These are phyloP conservation scores for Cremastobaeus sp. DNA, from an alignment of 2,888 invertebrate species.

Conservation along the genomic window DNA sequence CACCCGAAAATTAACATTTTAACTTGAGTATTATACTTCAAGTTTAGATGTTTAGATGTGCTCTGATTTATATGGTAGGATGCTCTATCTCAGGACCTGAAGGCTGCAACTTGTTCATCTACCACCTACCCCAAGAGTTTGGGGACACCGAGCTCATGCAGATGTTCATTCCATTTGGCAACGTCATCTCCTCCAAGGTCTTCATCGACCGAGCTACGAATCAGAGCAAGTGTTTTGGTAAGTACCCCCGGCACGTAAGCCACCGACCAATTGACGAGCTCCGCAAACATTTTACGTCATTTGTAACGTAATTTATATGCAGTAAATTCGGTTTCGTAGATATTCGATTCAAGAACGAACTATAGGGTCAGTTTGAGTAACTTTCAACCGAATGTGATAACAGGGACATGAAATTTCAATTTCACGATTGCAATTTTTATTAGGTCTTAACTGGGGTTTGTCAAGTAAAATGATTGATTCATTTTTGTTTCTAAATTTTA, in stretches of 20 bases:
- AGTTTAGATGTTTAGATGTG: constrained; percentile 79
- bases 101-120: constrained; percentile 99
- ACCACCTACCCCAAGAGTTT: constrained; percentile 99
- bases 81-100: constrained; percentile 98
- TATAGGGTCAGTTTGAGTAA: too few species aligned
- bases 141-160: constrained; percentile 99
- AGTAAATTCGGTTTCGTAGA: too few species aligned
- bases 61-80: constrained; percentile 82
- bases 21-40: constrained; percentile 79
- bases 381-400: too few species aligned
- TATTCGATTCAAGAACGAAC: too few species aligned
- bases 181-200: constrained; percentile 99
- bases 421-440: too few species aligned
- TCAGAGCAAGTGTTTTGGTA: constrained; percentile 99
- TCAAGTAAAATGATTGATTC: too few species aligned
- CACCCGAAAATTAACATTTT: constrained; percentile 74
- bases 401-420: too few species aligned
- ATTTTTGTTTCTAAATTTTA: too few species aligned
- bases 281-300: background rate
- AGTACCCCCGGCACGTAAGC: constrained; percentile 76
- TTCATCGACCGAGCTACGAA: constrained; percentile 99
- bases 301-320: too few species aligned
- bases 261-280: background rate
- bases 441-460: too few species aligned
- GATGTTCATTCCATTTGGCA: constrained; percentile 99